Evolutionary conservation across 2,888 invertebrate species (phyloP).

Genomic region (Encarsia formosa): DNA sequence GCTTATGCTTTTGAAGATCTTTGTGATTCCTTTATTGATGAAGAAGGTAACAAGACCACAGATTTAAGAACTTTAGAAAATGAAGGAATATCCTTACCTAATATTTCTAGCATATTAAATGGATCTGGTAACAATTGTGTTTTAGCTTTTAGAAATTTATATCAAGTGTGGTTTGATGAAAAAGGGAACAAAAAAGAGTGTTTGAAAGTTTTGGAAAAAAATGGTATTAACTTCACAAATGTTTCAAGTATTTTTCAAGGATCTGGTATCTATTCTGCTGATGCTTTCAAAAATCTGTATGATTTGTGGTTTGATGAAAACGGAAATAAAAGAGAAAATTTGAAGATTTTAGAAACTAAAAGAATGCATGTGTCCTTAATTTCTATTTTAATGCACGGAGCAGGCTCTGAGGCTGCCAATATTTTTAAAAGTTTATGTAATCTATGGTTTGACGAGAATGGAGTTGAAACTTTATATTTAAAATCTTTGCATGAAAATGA

Average conservation of each 20-base stretch:
- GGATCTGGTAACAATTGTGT: conserved; percentile 29
- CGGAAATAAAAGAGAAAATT: conserved; percentile 14
- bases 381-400: conserved; percentile 32
- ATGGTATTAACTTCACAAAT: conserved; percentile 30
- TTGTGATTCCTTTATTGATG: conserved; percentile 37
- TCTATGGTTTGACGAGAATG: conserved; percentile 32
- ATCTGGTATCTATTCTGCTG: conserved; percentile 32
- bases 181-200: conserved; percentile 14
- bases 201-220: conserved; percentile 24
- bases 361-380: conserved; percentile 30
- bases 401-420: conserved; percentile 30
- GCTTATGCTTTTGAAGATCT: conserved; percentile 37
- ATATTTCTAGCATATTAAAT: conserved; percentile 33
- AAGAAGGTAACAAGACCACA: conserved; percentile 28
- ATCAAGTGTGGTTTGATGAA: conserved; percentile 34
- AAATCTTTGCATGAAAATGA: conserved; percentile 26
- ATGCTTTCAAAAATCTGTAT: conserved; percentile 37
- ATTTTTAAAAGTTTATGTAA: conserved; percentile 36
- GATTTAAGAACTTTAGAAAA: conserved; percentile 19
- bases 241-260: conserved; percentile 34
- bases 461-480: conserved; percentile 17
- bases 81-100: conserved; percentile 29
- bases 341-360: conserved; percentile 22
- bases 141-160: conserved; percentile 36
- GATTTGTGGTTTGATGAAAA: conserved; percentile 32